Base-by-base conservation (phyloP, 2,888 invertebrate species). In the Elgonia sp. region DNA sequence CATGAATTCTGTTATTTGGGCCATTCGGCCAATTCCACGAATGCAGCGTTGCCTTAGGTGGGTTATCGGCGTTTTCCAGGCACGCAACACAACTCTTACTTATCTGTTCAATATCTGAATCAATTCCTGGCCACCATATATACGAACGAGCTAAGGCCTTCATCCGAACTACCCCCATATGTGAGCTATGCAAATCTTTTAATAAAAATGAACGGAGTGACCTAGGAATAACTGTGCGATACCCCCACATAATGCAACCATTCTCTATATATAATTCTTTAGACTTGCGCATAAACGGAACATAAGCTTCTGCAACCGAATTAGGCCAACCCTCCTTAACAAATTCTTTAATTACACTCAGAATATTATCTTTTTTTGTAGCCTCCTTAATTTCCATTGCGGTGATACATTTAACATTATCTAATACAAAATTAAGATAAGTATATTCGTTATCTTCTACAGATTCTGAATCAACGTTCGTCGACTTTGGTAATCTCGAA, bases 71-170 rank as follows among this genome's bases (percentile, higher is more conserved):
- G 14, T 80, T 84, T 65, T 87, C 67, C 8, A 89, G 16, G 29
- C 91, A 91, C 2, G 76, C 9, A 7, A 79, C 18, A 55, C 91
- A 91, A 0, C 82, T 63, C 65, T 89, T 91, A 0, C 53, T 50
- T 9, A 88, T 1, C 7, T 73, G 65, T 18, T 92, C 88, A 7
- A 91, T 89, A 9, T 91, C 90, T 10, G n/a, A 12, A 57, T 91
- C 91, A 0, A 91, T 86, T 0, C 50, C 77, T 1, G 90, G 88
- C 90, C 90, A 91, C 91, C 91, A 91, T 1, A 90, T 70, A 50
- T 84, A 87, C 0, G 90, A 90, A 6, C 90, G 50, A 1, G 90
- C 90, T 6, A 90, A 21, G 0, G 86, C 77, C 50, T 90, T 90
- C 73, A 90, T 90, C 29, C 84, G 75, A 0, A 87, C 87, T 0